Percentiles rank a stretch among this genome's conserved stretches.
Conservation (phyloP, 2,113 vertebrate species). For the Alethe castanea region DNA sequence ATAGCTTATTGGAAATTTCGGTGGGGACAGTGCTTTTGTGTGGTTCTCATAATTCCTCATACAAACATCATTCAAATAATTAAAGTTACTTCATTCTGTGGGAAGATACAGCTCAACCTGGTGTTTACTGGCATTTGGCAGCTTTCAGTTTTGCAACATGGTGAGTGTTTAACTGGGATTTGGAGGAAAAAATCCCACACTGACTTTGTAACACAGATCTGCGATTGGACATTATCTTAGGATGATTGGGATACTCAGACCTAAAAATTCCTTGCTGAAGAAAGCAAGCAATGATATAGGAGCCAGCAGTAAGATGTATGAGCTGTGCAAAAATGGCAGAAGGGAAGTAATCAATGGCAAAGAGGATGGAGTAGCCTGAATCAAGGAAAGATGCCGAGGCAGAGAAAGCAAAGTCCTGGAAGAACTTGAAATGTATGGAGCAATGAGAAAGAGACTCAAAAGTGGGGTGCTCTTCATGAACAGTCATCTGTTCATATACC, state of each 20-base stretch:
- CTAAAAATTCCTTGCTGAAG: not conserved
- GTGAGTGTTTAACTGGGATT: not conserved
- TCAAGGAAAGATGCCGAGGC: not conserved
- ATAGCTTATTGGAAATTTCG: conserved; percentile 57
- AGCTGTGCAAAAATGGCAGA: not conserved
- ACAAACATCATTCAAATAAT: conserved; percentile 34
- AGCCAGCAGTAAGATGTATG: not conserved
- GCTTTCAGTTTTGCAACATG: not conserved
- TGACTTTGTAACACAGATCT: not conserved
- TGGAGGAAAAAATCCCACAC: not conserved
- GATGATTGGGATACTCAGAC: not conserved
- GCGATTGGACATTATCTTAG: not conserved
- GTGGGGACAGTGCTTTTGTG: conserved; percentile 20
- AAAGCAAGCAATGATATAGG: not conserved
- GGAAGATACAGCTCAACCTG: not conserved
- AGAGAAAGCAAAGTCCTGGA: not conserved
- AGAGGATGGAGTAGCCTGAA: not conserved
- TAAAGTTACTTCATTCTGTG: not conserved
- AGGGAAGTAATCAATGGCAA: not conserved
- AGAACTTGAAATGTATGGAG: not conserved
- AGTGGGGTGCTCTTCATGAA: not conserved
- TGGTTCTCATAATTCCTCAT: conserved; percentile 27
- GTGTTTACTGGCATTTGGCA: not conserved
- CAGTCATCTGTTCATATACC: not conserved
- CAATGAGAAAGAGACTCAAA: not conserved